These are phyloP conservation scores for Rhamphomyia laevipes DNA, from an alignment of 2,888 invertebrate species.

Conservation along the genomic window DNA sequence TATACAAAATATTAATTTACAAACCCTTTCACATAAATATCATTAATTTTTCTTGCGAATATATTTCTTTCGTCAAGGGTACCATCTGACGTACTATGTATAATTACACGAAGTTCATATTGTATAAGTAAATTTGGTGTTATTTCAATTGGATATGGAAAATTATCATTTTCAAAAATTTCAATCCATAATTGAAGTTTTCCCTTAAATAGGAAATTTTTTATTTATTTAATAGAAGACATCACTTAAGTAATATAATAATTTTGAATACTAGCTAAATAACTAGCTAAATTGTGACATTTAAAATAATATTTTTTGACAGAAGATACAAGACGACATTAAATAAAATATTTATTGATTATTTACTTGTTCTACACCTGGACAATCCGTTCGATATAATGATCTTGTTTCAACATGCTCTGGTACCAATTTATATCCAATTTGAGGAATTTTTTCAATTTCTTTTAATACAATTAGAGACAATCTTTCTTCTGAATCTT, in stretches of 20 bases:
- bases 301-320: background rate
- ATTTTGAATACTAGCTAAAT: too few species aligned
- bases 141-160: constrained; percentile 66
- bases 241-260: background rate
- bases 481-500: constrained; percentile 57
- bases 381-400: constrained; percentile 58
- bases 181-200: constrained; percentile 87
- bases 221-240: background rate
- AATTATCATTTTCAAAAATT: constrained; percentile 54
- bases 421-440: constrained; percentile 68
- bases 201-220: constrained; percentile 45
- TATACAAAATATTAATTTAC: constrained; percentile 12
- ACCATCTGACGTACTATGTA: constrained; percentile 54
- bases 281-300: too few species aligned
- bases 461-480: constrained; percentile 62
- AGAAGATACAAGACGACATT: background rate
- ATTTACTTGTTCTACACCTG: constrained; percentile 58
- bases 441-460: constrained; percentile 64
- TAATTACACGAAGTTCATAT: constrained; percentile 56
- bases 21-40: constrained; percentile 65
- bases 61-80: constrained; percentile 56
- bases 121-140: constrained; percentile 54
- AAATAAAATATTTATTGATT: background rate
- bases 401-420: constrained; percentile 87
- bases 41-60: constrained; percentile 62